phyloP scores from a whole-genome alignment of 2,797 vertebrate genomes.

The Eospalax fontanierii region DNA sequence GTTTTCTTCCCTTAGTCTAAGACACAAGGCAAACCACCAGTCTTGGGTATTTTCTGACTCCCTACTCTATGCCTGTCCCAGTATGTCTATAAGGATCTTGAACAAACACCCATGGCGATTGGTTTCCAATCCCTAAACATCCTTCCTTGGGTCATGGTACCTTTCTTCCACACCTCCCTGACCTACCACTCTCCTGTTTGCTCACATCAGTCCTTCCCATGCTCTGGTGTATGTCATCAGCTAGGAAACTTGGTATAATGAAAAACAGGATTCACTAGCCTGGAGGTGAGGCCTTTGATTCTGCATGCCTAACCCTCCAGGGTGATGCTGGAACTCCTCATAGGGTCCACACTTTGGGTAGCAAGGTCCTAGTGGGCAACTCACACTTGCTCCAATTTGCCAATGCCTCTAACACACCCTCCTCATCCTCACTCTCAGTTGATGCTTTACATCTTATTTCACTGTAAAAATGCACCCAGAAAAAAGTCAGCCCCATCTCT shows the following conservation, averaged over 20 bases:
- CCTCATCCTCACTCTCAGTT: background rate
- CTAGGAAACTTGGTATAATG: background rate
- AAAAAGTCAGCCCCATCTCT: background rate
- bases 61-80: background rate
- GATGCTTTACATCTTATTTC: background rate
- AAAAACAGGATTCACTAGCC: background rate
- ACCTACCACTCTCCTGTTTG: background rate
- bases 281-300: background rate
- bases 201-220: background rate
- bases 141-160: fast-evolving
- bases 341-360: background rate
- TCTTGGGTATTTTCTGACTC: background rate
- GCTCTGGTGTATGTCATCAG: too few species aligned
- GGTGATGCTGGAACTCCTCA: fast-evolving
- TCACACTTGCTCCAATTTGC: background rate
- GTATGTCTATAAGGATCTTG: background rate
- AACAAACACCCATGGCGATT: fast-evolving
- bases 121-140: background rate
- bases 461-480: background rate
- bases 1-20: background rate
- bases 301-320: background rate
- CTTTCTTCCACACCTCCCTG: background rate
- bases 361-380: background rate
- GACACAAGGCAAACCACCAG: background rate
- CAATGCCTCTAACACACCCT: background rate